Conservation (phyloP, 2,113 vertebrate species). For the Herpetotheres cachinnans region DNA sequence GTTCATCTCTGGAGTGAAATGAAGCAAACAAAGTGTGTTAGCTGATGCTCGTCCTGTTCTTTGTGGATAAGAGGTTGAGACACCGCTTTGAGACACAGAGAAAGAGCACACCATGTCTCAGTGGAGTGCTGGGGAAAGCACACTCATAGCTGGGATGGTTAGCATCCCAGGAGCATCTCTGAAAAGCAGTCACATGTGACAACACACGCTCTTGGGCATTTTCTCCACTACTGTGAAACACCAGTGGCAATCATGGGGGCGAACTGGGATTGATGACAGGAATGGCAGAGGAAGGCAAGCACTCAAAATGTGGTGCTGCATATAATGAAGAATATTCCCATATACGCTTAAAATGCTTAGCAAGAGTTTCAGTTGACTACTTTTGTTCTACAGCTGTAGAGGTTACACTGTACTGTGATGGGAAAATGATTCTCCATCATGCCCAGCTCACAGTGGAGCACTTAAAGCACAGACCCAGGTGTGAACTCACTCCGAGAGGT, state of each 20-base stretch:
- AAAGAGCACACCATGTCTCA: not conserved
- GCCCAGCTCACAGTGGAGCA: not conserved
- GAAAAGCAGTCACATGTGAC: not conserved
- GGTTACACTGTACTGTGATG: not conserved
- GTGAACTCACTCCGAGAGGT: slow-evolving; percentile 28
- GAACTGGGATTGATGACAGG: not conserved
- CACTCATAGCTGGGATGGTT: not conserved
- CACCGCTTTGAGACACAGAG: not conserved
- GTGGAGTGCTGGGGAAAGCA: not conserved
- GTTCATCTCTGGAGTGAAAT: not conserved
- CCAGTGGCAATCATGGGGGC: not conserved
- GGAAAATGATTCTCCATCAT: not conserved
- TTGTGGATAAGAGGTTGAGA: not conserved
- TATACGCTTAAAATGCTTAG: not conserved
- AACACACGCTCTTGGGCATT: not conserved
- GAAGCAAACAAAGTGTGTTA: not conserved
- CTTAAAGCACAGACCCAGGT: slow-evolving; percentile 11
- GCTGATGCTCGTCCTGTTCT: not conserved
- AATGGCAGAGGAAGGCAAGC: not conserved
- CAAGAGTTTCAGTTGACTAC: not conserved
- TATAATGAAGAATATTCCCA: not conserved
- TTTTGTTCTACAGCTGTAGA: not conserved
- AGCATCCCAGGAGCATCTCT: not conserved
- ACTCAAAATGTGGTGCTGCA: not conserved
- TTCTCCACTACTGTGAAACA: not conserved